phyloP scores from a whole-genome alignment of 2,113 vertebrate genomes.

The Paradoxurus hermaphroditus region DNA sequence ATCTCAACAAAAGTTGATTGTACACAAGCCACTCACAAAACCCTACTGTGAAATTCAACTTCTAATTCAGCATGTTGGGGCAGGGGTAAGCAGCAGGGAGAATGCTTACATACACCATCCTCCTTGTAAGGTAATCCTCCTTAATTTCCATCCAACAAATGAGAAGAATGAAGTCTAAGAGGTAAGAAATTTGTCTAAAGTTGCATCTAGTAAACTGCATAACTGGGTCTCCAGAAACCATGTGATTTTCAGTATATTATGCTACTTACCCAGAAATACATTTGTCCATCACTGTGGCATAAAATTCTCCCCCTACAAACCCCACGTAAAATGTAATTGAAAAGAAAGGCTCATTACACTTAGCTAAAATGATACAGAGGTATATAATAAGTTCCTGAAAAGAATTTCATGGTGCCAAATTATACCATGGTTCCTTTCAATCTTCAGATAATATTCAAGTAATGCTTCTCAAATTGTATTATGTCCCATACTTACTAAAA shows the following conservation, averaged over 20 bases:
- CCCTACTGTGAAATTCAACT: conserved; percentile 5
- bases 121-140: not conserved
- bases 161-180: not conserved
- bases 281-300: not conserved
- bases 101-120: not conserved
- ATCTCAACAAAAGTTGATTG: not conserved
- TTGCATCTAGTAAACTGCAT: not conserved
- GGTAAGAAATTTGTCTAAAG: not conserved
- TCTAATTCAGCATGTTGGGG: not conserved
- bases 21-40: not conserved
- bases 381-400: not conserved
- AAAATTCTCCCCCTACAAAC: not conserved
- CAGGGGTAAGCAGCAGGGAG: not conserved
- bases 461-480: not conserved
- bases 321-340: not conserved
- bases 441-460: not conserved
- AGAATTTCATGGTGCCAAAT: conserved; percentile 1
- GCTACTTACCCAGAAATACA: not conserved
- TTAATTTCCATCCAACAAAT: not conserved
- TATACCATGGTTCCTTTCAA: not conserved
- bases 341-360: not conserved
- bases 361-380: not conserved
- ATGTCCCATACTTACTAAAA: not conserved
- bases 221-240: not conserved
- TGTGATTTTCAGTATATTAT: not conserved